Base-by-base conservation (phyloP, 2,888 invertebrate genomes). In the Eupithecia insigniata region DNA sequence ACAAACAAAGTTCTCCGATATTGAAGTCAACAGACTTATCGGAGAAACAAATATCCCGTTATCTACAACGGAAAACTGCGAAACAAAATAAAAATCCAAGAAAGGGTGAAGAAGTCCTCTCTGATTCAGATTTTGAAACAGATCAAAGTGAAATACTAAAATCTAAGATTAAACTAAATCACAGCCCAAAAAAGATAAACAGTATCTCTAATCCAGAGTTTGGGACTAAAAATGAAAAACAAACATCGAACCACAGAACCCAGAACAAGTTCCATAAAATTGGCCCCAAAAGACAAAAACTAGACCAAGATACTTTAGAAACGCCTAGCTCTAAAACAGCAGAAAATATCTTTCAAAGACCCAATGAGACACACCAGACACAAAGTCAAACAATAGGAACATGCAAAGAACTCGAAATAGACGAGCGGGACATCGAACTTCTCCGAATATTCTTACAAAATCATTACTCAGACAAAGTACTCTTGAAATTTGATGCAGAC, bases 401-500 rank as follows among this genome's bases (percentile, higher is more conserved):
- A 22, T 26, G 16, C 26, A 39, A 64, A 39, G 64, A 64, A 64
- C 36, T 64, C 0, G 36, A 10, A 22, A 64, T 64, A n/a, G 22
- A 14, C 3, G 64, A 64, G 26, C 14, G 12, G 7, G 64, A 39
- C 26, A 64, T 64, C 3, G 36, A 36, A 16, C 22, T 64, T 22
- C 64, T 64, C 12, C 64, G 64, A 6, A 64, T 36, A n/a, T 64
- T 39, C 36, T 22, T 64, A 22, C 22, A 64, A 64, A 64, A 39
- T 4, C 34, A 64, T 18, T 64, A 39, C 26, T 22, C 64, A 26
- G 64, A 64, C 32, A 26, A 12, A 2, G 36, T 16, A 12, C 64
- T 64, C 12, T 12, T 64, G 14, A 22, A 36, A 22, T 64, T 64
- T 34, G 64, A 64, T 36, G 22, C 22, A 1, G 64, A 64, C 14